phyloP scores from a whole-genome alignment of 2,888 invertebrate species.

The Galerucella pusilla region DNA sequence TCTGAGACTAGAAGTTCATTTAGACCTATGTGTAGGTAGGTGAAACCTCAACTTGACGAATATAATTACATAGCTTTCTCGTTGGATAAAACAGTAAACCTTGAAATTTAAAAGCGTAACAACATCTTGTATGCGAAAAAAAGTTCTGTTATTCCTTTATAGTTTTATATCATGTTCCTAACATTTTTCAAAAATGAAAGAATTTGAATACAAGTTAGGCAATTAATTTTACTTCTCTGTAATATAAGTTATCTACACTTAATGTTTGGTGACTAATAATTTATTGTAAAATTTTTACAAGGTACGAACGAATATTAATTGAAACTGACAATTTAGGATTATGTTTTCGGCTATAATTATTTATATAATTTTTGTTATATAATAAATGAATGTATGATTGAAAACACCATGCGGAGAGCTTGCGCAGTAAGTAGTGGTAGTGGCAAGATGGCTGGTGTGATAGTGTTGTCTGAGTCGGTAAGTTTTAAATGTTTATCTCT shows the following conservation, averaged over 20 bases:
- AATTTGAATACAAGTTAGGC: background rate
- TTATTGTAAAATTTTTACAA: no score
- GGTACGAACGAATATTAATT: background rate
- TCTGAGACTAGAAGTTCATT: no score
- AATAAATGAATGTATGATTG: background rate
- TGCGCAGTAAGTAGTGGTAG: conserved; percentile 56
- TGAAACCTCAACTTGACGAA: no score
- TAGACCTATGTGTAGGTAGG: no score
- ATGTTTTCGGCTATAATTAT: background rate
- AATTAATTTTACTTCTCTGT: background rate
- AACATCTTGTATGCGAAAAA: no score
- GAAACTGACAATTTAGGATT: background rate
- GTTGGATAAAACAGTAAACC: no score
- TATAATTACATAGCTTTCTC: no score
- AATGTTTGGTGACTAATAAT: background rate
- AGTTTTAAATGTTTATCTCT: conserved; percentile 46
- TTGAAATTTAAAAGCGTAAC: no score
- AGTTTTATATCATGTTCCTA: no score
- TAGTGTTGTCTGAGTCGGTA: conserved; percentile 60
- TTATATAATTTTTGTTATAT: background rate
- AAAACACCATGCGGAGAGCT: conserved; percentile 1
- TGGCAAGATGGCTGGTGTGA: conserved; percentile 60
- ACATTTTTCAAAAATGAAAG: no score
- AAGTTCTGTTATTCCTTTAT: no score
- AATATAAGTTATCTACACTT: background rate